These are phyloP conservation scores for Cyprinodon brontotheroides DNA, from an alignment of 2,113 vertebrate genomes.

Conservation along the genomic window DNA sequence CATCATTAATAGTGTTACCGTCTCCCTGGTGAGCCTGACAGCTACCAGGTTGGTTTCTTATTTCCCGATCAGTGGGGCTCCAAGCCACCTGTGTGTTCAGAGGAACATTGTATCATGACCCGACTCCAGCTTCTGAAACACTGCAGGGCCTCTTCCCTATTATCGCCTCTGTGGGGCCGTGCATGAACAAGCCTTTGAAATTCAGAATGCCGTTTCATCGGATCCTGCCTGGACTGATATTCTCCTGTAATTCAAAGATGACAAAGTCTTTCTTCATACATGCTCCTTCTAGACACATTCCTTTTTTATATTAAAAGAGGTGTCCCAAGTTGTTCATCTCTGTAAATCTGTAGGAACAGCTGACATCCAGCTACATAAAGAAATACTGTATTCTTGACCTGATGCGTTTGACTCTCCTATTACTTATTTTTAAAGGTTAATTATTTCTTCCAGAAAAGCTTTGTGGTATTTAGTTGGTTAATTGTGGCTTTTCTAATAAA, in stretches of 20 bases:
- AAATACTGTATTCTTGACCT: background rate
- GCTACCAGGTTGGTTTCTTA: slow-evolving; percentile 33
- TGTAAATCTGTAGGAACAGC: background rate
- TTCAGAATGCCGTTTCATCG: slow-evolving; percentile 10
- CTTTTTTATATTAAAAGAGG: background rate
- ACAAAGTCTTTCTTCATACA: background rate
- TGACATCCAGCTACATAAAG: no score
- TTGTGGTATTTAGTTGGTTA: background rate
- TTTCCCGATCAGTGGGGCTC: slow-evolving; percentile 59
- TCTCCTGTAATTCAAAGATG: slow-evolving; percentile 12
- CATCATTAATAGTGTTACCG: slow-evolving; percentile 56
- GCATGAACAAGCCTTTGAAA: slow-evolving; percentile 34
- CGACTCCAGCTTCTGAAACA: slow-evolving; percentile 32
- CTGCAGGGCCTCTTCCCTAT: slow-evolving; percentile 32
- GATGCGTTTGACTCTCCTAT: background rate
- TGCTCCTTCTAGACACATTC: background rate
- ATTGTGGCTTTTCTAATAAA: no score
- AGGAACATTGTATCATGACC: slow-evolving; percentile 27
- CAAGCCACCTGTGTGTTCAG: slow-evolving; percentile 31
- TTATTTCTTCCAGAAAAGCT: background rate
- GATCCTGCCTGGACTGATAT: slow-evolving; percentile 3
- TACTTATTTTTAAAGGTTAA: background rate
- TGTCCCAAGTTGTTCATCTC: background rate
- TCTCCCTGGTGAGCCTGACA: slow-evolving; percentile 44
- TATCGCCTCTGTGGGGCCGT: slow-evolving; percentile 51